Conservation (phyloP, 2,888 invertebrate species). For the Hirtodrosophila cameraria region DNA sequence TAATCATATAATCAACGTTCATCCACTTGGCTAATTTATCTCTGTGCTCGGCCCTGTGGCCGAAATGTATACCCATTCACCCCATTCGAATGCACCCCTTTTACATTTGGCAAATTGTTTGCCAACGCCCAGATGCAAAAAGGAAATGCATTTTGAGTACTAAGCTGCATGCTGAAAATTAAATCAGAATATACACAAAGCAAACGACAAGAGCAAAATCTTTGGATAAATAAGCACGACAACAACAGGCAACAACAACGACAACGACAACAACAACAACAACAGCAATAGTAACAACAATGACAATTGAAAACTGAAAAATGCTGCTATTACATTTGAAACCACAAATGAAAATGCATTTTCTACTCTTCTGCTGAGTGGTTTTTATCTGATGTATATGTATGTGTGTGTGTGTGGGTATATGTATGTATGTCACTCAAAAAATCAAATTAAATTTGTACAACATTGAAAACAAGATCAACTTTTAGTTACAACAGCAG, state of each 20-base stretch:
- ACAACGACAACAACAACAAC: conserved; percentile 13
- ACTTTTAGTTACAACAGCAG: conserved; percentile 43
- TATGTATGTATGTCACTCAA: conserved; percentile 18
- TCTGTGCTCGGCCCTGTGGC: conserved; percentile 30
- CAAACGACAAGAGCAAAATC: conserved; percentile 37
- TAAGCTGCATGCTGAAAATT: conserved; percentile 34
- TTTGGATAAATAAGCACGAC: conserved; percentile 34
- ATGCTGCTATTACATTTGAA: conserved; percentile 13
- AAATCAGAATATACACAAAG: conserved; percentile 63
- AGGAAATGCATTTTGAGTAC: conserved; percentile 41
- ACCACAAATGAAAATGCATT: conserved; percentile 46
- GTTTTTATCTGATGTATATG: conserved; percentile 6
- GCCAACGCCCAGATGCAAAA: conserved; percentile 1
- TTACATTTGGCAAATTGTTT: conserved; percentile 50
- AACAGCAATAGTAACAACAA: conserved; percentile 12
- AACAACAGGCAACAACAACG: too few species aligned
- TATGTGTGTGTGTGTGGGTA: not conserved
- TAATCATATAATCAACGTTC: too few species aligned
- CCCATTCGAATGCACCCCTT: not conserved
- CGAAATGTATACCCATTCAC: not conserved
- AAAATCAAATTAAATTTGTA: conserved; percentile 51
- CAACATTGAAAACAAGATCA: conserved; percentile 46
- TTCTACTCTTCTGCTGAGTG: conserved; percentile 12
- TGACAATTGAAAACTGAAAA: not conserved
- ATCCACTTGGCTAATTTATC: conserved; percentile 52